Evolutionary conservation across 2,888 invertebrate genomes (phyloP), one percentile per base, ranked within the genome.

Genomic region (Chrysotoxum bicinctum): DNA sequence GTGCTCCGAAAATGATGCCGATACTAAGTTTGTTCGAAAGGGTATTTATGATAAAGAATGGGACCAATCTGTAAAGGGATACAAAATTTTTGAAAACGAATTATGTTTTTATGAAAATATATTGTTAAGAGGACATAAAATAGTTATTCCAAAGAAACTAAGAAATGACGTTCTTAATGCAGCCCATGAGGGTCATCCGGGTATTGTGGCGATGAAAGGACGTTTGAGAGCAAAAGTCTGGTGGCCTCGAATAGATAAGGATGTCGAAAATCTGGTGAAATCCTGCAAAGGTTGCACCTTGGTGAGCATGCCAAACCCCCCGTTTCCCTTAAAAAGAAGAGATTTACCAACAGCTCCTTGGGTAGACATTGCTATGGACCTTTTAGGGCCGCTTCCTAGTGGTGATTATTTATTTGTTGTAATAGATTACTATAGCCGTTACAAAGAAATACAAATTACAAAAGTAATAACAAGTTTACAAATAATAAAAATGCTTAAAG

Each of bases 211-310:
- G 0, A 91, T 90, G 90, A 91, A 90, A 70, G 78, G 78, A 7
- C 75, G 90, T 16, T 72, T 91, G 2, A 64, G 91, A 5, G 88
- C 89, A 0, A 91, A 91, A 87, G 91, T 90, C 4, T 91, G 90
- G 90, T 90, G 90, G 90, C 89, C 90, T 9, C 88, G 87, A 58
- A 88, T 88, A 5, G 90, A 91, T 69, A 87, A 80, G 60, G 89
- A 90, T 30, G 88, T 74, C 32, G 87, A 87, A 12, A 45, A 58
- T 23, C 12, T 76, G 5, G 54, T 79, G 32, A 79, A 62, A 74
- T 26, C 54, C 8, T 83, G 75, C 35, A 43, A 70, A 26, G 78
- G 75, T 6, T 83, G 87, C 45, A 75, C 60, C 4, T 62, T 85
- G 43, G 77, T 87, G 2, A 21, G 62, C 10, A 54, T 45, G 40